Conservation (phyloP, 2,888 invertebrate genomes). For the Latheticus oryzae region DNA sequence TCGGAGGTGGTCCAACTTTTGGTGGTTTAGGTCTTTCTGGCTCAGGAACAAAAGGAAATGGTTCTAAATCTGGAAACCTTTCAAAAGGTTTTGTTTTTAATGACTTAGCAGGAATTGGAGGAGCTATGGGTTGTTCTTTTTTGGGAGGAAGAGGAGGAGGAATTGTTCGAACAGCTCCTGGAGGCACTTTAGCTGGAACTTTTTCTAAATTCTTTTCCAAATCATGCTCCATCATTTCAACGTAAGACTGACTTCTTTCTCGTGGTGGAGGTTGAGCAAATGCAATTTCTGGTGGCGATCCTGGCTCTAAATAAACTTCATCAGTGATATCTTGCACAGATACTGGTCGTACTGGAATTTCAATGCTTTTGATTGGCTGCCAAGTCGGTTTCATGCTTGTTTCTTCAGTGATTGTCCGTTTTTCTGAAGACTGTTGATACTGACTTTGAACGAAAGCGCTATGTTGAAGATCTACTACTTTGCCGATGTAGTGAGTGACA, state of each 20-base stretch:
- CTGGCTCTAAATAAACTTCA: constrained; percentile 72
- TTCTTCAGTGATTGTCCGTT: constrained; percentile 61
- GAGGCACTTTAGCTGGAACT: constrained; percentile 68
- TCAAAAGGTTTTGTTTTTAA: constrained; percentile 61
- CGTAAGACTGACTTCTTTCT: constrained; percentile 68
- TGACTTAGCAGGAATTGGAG: constrained; percentile 62
- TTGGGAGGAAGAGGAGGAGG: constrained; percentile 66
- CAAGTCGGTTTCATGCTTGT: constrained; percentile 62
- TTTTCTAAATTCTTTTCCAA: constrained; percentile 68
- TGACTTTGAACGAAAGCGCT: constrained; percentile 50
- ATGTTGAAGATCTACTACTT: constrained; percentile 60
- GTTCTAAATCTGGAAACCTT: constrained; percentile 66
- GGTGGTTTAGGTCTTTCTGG: constrained; percentile 63
- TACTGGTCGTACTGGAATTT: constrained; percentile 59
- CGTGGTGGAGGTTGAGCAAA: constrained; percentile 69
- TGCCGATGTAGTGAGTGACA: constrained; percentile 62
- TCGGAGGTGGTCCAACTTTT: constrained; percentile 68
- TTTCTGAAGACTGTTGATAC: constrained; percentile 35
- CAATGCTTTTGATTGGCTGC: constrained; percentile 49
- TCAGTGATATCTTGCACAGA: constrained; percentile 65
- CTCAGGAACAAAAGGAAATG: constrained; percentile 67
- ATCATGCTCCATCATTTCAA: constrained; percentile 70
- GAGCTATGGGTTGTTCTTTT: constrained; percentile 64
- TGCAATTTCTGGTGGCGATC: constrained; percentile 76
- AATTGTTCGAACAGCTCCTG: constrained; percentile 69